Evolutionary conservation across 2,797 vertebrate species (phyloP), one percentile per base, ranked within the genome.

Genomic region (Diplodus sargus): DNA sequence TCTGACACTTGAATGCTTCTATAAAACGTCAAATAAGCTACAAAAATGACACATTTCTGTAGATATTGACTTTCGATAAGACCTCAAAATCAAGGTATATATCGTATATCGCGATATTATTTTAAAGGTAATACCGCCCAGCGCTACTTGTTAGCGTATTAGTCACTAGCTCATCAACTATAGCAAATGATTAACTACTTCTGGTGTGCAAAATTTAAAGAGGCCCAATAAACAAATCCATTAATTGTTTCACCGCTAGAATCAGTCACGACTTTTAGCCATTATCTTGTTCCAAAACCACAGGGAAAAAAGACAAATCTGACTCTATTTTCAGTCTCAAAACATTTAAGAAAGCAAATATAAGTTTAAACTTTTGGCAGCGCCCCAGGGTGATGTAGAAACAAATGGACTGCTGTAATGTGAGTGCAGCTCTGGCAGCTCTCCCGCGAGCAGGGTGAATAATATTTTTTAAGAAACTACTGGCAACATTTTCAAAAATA

Each of bases 401-500:
- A 57, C 4, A 8, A 52, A 64, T 15, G 14, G 0, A 20, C 23
- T 52, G 3, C 11, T 5, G 25, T n/a, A 10, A 20, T 4, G 2
- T 6, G 43, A 69, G 12, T 49, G 52, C 23, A 23, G 34, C 15
- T 30, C 18, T 39, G n/a, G 23, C n/a, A 3, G 11, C 30, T 62
- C 76, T 71, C 45, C 57, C 28, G 2, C 7, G 34, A 53, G 23
- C 11, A 0, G 10, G 10, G 15, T 17, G 20, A 43, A 49, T 11
- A 70, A 43, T 9, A 39, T 15, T 7, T 7, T 25, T 18, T 73
- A n/a, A 65, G 5, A 61, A 74, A 78, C 60, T 17, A 54, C 18
- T 13, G 1, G 16, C 20, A 15, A 25, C 59, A 68, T 61, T 49
- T 22, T 8, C 0, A n/a, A 18, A 49, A 65, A 51, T 12, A 34